A percentile compares a stretch with the other conserved stretches of the same genome.
phyloP scores from a whole-genome alignment of 2,797 vertebrate species.

The Hydrolagus colliei region DNA sequence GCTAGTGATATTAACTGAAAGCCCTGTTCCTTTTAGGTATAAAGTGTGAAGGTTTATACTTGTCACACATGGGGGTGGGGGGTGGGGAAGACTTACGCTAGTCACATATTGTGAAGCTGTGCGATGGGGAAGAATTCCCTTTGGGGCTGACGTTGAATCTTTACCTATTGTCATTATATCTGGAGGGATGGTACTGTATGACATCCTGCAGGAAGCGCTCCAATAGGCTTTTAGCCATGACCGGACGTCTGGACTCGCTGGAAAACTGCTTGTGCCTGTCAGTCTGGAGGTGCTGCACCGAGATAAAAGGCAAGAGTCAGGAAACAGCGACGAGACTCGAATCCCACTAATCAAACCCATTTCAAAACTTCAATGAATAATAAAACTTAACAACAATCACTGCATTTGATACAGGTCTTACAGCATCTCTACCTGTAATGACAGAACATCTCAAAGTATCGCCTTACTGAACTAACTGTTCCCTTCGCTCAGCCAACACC shows the following conservation, averaged over 20 bases:
- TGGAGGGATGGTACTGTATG: slow-evolving; percentile 73
- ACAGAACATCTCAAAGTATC: not conserved
- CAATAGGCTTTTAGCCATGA: slow-evolving; percentile 62
- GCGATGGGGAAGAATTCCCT: no score
- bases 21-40: no score
- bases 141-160: not conserved
- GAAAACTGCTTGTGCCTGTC: slow-evolving; percentile 70
- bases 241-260: slow-evolving; percentile 49
- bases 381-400: no score
- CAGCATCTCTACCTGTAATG: not conserved
- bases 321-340: not conserved
- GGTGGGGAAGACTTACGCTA: no score
- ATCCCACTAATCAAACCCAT: not conserved
- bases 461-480: no score
- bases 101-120: no score
- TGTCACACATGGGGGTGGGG: no score
- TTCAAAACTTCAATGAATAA: no score
- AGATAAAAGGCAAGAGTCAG: not conserved
- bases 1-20: no score
- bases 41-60: no score
- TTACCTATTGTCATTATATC: slow-evolving; percentile 72
- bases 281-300: slow-evolving; percentile 75
- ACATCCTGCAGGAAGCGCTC: slow-evolving; percentile 89
- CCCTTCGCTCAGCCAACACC: no score
- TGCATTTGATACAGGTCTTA: no score